These are phyloP conservation scores for Drosophila sulfurigaster DNA, from an alignment of 1,140 invertebrate species.

Conservation along the genomic window DNA sequence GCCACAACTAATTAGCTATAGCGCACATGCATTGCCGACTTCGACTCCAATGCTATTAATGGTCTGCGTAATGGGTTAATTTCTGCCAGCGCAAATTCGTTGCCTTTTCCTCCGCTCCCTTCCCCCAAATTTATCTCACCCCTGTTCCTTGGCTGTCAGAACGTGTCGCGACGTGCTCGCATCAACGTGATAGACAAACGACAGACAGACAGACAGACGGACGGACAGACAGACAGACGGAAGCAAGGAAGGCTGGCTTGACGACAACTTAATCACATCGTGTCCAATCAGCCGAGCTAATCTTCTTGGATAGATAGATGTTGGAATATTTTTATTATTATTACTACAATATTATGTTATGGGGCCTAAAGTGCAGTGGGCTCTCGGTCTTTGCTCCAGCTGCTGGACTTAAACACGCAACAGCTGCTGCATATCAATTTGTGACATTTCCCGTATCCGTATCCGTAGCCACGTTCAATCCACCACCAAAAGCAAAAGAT, in stretches of 20 bases:
- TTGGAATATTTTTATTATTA: conserved; percentile 53
- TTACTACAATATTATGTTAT: conserved; percentile 27
- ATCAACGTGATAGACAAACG: conserved; percentile 33
- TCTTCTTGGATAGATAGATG: conserved; percentile 41
- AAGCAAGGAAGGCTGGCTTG: conserved; percentile 19
- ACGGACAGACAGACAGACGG: no score
- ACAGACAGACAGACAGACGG: no score
- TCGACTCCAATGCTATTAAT: conserved; percentile 48
- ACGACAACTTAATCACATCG: conserved; percentile 80
- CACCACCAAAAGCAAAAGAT: background rate
- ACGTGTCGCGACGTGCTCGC: conserved; percentile 45
- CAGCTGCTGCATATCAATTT: conserved; percentile 83
- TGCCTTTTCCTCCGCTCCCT: conserved; percentile 29
- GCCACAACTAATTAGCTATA: conserved; percentile 74
- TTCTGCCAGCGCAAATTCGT: conserved; percentile 41
- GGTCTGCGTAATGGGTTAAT: conserved; percentile 82
- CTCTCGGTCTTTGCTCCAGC: background rate
- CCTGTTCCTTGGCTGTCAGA: conserved; percentile 24
- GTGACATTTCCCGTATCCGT: conserved; percentile 52
- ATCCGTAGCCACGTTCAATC: conserved; percentile 42
- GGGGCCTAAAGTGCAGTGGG: conserved; percentile 21
- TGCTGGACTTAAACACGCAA: conserved; percentile 48
- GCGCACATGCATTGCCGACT: conserved; percentile 69
- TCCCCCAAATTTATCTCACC: background rate
- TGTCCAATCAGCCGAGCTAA: conserved; percentile 79